These are phyloP conservation scores for Nesoenas mayeri DNA, from an alignment of 2,113 vertebrate species.

Conservation along the genomic window DNA sequence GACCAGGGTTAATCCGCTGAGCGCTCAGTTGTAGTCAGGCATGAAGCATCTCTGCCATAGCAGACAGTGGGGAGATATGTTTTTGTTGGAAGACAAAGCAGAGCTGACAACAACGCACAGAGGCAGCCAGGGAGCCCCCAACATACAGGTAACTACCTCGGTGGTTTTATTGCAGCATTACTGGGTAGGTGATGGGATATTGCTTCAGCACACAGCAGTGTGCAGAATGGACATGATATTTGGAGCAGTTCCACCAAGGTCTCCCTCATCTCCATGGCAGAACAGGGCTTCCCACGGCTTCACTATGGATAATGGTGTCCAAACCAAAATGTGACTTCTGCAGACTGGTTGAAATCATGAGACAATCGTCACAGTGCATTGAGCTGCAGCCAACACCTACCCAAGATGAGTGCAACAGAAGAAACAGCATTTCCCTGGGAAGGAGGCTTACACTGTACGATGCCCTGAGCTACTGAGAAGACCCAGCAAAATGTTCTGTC, in stretches of 20 bases:
- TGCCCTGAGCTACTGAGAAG: background rate
- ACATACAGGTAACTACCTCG: background rate
- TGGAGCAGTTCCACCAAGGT: background rate
- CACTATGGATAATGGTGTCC: background rate
- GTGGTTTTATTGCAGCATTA: background rate
- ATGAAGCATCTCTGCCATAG: background rate
- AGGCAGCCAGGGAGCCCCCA: background rate
- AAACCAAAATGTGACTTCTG: no score
- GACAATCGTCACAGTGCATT: background rate
- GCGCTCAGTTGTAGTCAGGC: background rate
- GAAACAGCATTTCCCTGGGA: background rate
- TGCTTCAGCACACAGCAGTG: background rate
- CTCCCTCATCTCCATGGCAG: fast-evolving
- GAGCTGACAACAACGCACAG: background rate
- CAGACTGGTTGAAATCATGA: background rate
- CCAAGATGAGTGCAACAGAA: background rate
- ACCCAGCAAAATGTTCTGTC: background rate
- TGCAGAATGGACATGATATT: background rate
- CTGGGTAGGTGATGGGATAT: background rate
- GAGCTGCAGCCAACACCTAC: background rate
- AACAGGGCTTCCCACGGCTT: background rate
- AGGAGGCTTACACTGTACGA: background rate
- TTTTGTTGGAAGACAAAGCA: background rate
- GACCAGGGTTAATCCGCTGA: background rate
- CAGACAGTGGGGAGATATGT: fast-evolving